These are phyloP conservation scores for Lamprotornis superbus DNA, from an alignment of 2,113 vertebrate species.

Conservation along the genomic window DNA sequence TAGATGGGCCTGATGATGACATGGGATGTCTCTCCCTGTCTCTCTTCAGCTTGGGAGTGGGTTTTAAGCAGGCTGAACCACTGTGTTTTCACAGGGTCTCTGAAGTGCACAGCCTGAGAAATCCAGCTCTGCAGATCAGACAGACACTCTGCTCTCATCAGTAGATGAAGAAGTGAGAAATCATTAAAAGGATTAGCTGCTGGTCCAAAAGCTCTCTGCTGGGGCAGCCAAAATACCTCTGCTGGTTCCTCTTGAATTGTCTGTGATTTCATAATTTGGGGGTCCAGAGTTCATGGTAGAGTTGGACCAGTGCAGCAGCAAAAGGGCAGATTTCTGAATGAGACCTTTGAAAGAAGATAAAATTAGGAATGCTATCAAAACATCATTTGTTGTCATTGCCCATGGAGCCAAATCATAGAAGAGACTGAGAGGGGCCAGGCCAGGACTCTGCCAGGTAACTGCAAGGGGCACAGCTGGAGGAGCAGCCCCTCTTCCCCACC, in stretches of 20 bases:
- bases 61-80: not conserved
- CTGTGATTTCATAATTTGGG: not conserved
- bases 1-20: not conserved
- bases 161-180: not conserved
- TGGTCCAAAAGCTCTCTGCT: not conserved
- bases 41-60: not conserved
- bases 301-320: not conserved
- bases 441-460: not conserved
- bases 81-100: not conserved
- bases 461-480: not conserved
- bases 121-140: not conserved
- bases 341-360: not conserved
- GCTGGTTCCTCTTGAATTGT: not conserved
- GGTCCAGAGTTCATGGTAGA: not conserved
- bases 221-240: not conserved
- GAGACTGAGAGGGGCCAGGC: rapidly evolving
- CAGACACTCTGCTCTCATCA: not conserved
- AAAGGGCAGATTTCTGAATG: not conserved
- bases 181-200: slow-evolving; percentile 35
- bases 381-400: not conserved
- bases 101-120: not conserved
- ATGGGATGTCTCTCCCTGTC: not conserved
- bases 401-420: not conserved
- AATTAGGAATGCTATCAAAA: not conserved
- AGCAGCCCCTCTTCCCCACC: not conserved